phyloP scores from a whole-genome alignment of 2,888 invertebrate species.

The Ichneumoninae sp. region DNA sequence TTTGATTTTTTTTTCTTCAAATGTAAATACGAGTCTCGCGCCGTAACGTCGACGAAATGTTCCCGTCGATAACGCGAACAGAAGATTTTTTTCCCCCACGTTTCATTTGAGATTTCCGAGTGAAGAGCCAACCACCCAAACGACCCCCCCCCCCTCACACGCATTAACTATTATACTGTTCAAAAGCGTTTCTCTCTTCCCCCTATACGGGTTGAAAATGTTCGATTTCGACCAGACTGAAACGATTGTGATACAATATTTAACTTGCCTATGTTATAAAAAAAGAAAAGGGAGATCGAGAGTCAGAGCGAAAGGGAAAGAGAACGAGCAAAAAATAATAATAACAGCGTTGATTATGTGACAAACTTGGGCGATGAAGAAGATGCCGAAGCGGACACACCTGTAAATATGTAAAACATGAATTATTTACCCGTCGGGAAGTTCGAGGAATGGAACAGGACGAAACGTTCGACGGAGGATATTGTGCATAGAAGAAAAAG shows the following conservation, averaged over 20 bases:
- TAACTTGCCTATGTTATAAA: slow-evolving; percentile 84
- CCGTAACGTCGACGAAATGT: slow-evolving; percentile 36
- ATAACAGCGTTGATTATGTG: slow-evolving; percentile 51
- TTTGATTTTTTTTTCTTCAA: background rate
- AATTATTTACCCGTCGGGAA: slow-evolving; percentile 66
- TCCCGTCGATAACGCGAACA: slow-evolving; percentile 13
- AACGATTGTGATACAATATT: slow-evolving; percentile 85
- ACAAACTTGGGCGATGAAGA: slow-evolving; percentile 67
- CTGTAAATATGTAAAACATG: slow-evolving; percentile 81
- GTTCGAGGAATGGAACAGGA: slow-evolving; percentile 33
- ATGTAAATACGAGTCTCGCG: slow-evolving; percentile 53
- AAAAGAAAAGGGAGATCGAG: slow-evolving; percentile 32
- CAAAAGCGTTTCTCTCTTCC: slow-evolving; percentile 77
- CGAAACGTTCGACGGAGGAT: slow-evolving; percentile 37
- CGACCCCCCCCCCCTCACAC: background rate
- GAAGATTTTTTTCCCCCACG: slow-evolving; percentile 42
- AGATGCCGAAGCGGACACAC: slow-evolving; percentile 76
- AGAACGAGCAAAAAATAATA: slow-evolving; percentile 40
- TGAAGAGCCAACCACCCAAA: background rate
- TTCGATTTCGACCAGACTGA: slow-evolving; percentile 84
- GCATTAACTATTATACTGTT: slow-evolving; percentile 59
- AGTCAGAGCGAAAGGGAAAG: slow-evolving; percentile 50
- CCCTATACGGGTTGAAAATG: slow-evolving; percentile 80
- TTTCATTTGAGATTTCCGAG: slow-evolving; percentile 55
- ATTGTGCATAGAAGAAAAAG: slow-evolving; percentile 34